These are phyloP conservation scores for Neoitamus cyanurus DNA, from an alignment of 2,888 invertebrate species.

Conservation along the genomic window DNA sequence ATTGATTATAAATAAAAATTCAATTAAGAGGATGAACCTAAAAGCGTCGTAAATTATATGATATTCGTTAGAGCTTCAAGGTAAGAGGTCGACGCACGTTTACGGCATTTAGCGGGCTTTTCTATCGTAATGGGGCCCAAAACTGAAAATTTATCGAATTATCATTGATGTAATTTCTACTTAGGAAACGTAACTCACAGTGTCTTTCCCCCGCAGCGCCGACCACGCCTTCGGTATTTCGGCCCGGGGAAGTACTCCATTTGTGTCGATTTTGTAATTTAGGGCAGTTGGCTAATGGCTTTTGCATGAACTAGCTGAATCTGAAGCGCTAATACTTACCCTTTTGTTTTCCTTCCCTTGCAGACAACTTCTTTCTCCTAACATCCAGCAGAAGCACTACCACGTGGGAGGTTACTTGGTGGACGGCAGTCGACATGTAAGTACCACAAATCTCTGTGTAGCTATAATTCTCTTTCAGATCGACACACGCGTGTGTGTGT, in stretches of 20 bases:
- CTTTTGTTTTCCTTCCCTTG: conserved; percentile 63
- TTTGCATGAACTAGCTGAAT: conserved; percentile 30
- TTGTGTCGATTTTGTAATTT: conserved; percentile 40
- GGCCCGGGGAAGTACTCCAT: not conserved
- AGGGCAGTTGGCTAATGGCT: conserved; percentile 26
- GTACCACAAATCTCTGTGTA: conserved; percentile 53
- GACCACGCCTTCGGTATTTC: not conserved
- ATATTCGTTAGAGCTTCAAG: not conserved
- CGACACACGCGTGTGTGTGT: not conserved
- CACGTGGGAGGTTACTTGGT: conserved; percentile 81
- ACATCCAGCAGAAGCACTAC: conserved; percentile 91
- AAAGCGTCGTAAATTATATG: not conserved
- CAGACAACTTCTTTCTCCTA: conserved; percentile 94
- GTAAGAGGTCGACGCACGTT: not conserved
- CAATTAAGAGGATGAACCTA: not conserved
- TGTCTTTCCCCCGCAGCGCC: not conserved
- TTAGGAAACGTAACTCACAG: conserved; percentile 46
- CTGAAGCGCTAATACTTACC: not conserved
- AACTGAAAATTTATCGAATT: conserved; percentile 38
- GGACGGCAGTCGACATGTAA: conserved; percentile 66
- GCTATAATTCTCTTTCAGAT: not conserved
- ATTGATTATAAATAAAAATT: conserved; percentile 10
- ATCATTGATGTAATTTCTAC: conserved; percentile 47
- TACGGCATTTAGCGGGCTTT: not conserved
- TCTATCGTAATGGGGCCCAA: conserved; percentile 23